phyloP scores from a whole-genome alignment of 2,888 invertebrate genomes.

The Ceriagrion tenellum region DNA sequence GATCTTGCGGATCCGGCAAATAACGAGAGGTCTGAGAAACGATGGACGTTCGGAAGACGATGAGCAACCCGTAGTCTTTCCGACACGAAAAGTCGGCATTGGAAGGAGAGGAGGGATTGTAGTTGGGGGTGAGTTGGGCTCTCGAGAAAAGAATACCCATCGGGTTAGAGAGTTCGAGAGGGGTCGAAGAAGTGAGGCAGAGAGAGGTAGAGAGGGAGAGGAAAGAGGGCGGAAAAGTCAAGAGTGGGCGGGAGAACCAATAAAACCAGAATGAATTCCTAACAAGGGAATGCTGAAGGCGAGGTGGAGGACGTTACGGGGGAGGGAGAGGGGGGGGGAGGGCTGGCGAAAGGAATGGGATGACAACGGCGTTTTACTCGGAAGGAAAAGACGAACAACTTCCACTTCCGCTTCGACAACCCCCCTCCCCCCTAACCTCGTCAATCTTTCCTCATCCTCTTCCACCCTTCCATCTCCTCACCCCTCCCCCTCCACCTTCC shows the following conservation, averaged over 20 bases:
- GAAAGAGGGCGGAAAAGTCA: constrained; percentile 7
- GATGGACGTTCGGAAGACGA: neutral
- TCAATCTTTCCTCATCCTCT: neutral
- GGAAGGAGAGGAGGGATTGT: neutral
- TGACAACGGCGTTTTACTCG: constrained; percentile 58
- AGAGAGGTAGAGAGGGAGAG: neutral
- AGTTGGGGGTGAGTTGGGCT: neutral
- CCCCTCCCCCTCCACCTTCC: neutral
- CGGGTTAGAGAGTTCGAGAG: constrained; percentile 2
- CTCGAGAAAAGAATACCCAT: neutral
- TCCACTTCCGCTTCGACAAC: constrained; percentile 55
- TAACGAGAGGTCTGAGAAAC: no score
- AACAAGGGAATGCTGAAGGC: constrained; percentile 54
- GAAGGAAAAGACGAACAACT: constrained; percentile 67
- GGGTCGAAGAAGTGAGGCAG: neutral
- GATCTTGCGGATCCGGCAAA: no score
- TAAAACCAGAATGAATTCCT: constrained; percentile 62
- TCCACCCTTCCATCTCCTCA: neutral
- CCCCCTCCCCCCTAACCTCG: neutral
- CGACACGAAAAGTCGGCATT: neutral
- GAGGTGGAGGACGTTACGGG: neutral
- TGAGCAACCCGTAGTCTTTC: neutral
- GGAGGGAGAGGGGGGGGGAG: neutral
- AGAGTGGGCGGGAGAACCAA: constrained; percentile 46
- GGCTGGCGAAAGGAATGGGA: neutral